These are phyloP conservation scores for Drosophila paracracens DNA, from an alignment of 2,888 invertebrate species.

Conservation along the genomic window DNA sequence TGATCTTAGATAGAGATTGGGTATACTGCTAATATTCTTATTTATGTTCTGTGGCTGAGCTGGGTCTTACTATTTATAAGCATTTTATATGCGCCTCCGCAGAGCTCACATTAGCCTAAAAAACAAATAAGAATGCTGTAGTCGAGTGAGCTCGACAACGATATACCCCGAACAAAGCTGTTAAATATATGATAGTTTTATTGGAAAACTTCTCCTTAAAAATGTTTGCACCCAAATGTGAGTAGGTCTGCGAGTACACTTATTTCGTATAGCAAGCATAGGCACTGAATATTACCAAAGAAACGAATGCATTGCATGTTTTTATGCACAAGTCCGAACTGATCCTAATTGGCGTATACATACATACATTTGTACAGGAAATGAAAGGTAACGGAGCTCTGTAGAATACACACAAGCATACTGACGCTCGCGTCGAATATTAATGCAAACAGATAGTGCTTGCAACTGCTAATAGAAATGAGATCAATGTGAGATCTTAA, in stretches of 20 bases:
- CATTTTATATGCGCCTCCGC: slow-evolving; percentile 40
- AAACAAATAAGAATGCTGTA: neutral
- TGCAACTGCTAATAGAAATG: neutral
- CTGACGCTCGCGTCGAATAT: no score
- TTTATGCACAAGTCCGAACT: no score
- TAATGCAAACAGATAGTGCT: neutral
- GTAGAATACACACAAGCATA: no score
- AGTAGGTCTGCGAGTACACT: neutral
- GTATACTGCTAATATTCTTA: neutral
- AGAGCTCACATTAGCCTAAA: slow-evolving; percentile 18
- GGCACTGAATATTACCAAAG: no score
- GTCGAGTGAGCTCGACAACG: neutral
- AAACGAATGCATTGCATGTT: no score
- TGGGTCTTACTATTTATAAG: slow-evolving; percentile 31
- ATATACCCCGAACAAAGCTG: neutral
- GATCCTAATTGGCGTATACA: neutral
- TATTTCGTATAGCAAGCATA: no score
- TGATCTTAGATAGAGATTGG: neutral
- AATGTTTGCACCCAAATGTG: neutral
- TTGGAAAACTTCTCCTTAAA: neutral
- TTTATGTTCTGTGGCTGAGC: neutral
- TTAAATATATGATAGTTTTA: no score
- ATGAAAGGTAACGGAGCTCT: no score
- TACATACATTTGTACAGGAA: no score
- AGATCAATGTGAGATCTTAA: neutral